Base-by-base conservation (phyloP, 37 sponge, comb jelly and placozoan genomes). In the Amphimedon queenslandica region DNA sequence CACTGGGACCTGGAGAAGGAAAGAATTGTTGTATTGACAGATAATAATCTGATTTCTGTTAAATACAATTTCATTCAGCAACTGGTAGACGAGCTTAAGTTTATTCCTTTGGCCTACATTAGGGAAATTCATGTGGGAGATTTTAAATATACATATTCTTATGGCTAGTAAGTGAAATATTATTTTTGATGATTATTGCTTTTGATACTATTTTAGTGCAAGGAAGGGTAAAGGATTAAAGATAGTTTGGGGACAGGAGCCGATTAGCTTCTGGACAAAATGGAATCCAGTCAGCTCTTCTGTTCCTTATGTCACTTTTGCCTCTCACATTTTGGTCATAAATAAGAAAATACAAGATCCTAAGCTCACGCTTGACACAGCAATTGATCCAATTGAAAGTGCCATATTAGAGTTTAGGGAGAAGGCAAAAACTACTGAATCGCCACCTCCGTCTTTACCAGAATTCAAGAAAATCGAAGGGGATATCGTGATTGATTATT, bases 1-100 rank as follows among this genome's bases (percentile, higher is more conserved):
- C 92, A 92, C 81, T 92, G 92, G 92, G 92, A 92, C 47, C 41
- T 86, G 27, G 92, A 83, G 63, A 79, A 78, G 65, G 92, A 92
- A 57, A 55, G 85, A 1, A n/a, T 92, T 11, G 43, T 92, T 0
- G 30, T 87, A 23, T 35, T 87, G 2, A 87, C 71, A 2, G 82
- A 87, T 47, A 76, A 76, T 58, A 82, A 69, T 55, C 29, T 92
- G 36, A 60, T 79, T 66, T 82, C 84, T 20, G 73, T 83, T 60
- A 74, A 77, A 42, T 92, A 87, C 64, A 75, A 92, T 72, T 92
- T 92, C 69, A 77, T 80, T 21, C 37, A 53, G 4, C 40, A 74
- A 4, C 23, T 35, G 0, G 85, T 90, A 42, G 78, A 79, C 35
- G 90, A 90, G 64, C 77, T 90, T 33, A 84, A 80, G 47, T 75